Conservation (phyloP, 2,888 invertebrate species). For the Drosophila robusta region DNA sequence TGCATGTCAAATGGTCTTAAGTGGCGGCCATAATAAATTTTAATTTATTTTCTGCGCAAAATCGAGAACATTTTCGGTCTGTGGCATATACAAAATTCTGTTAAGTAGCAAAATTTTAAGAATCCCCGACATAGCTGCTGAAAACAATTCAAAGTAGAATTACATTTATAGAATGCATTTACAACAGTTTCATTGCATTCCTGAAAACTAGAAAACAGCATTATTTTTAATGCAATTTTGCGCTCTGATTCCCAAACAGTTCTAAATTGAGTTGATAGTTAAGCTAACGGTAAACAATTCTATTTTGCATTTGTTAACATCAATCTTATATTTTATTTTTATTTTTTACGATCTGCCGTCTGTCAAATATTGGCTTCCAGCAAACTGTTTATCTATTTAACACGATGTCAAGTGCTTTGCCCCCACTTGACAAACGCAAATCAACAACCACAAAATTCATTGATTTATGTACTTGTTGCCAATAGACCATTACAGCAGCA, state of each 20-base stretch:
- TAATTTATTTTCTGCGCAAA: conserved; percentile 54
- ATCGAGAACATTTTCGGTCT: conserved; percentile 8
- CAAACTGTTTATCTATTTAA: conserved; percentile 9
- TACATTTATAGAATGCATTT: neutral
- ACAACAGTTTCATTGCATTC: neutral
- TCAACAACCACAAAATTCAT: conserved; percentile 42
- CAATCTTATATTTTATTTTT: neutral
- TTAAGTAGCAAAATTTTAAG: neutral
- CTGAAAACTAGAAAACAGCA: neutral
- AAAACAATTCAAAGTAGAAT: neutral
- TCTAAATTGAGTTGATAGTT: no score
- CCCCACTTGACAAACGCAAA: conserved; percentile 10
- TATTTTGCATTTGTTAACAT: neutral
- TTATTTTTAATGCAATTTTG: neutral
- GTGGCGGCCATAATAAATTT: conserved; percentile 72
- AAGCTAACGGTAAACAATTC: no score
- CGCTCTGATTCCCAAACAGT: neutral
- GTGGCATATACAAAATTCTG: conserved; percentile 1
- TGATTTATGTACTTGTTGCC: conserved; percentile 63
- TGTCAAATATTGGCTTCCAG: neutral
- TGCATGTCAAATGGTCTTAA: conserved; percentile 66
- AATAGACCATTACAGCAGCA: conserved; percentile 47
- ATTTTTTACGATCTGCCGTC: neutral
- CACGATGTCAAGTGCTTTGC: conserved; percentile 18
- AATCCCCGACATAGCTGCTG: neutral